phyloP scores from a whole-genome alignment of 2,888 invertebrate genomes.

The Scaptomyza caliginosa region DNA sequence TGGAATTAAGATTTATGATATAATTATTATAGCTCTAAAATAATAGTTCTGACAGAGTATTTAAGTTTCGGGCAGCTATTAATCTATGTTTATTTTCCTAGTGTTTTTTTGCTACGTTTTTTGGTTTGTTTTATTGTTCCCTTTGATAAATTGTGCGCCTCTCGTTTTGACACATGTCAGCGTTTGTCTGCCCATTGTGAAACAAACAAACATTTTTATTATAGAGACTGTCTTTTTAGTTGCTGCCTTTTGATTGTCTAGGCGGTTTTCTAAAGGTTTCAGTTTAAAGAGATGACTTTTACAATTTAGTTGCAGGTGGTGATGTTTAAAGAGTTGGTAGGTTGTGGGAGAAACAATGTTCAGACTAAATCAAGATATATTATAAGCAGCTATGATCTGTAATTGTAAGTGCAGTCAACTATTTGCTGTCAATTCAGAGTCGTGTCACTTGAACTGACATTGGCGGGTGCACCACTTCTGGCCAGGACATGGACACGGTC shows the following conservation, averaged over 20 bases:
- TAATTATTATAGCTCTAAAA: background rate
- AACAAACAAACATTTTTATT: constrained; percentile 19
- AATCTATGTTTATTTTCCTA: background rate
- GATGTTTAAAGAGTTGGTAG: background rate
- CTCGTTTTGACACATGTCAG: constrained; percentile 78
- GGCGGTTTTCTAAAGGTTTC: constrained; percentile 41
- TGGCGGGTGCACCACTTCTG: constrained; percentile 38
- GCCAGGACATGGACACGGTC: constrained; percentile 15
- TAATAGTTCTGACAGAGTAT: constrained; percentile 27
- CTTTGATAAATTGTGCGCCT: constrained; percentile 77
- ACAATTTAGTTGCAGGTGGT: background rate
- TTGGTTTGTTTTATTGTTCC: constrained; percentile 59
- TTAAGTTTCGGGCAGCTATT: background rate
- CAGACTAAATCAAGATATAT: too few relatives aligned
- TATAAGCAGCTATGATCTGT: constrained; percentile 2
- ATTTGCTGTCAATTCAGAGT: constrained; percentile 40
- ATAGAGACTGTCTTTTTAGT: constrained; percentile 38
- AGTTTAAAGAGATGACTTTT: background rate
- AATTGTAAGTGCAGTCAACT: constrained; percentile 39
- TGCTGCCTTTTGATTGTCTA: constrained; percentile 39
- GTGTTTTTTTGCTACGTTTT: constrained; percentile 43
- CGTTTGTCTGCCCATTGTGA: constrained; percentile 63
- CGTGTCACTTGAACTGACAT: constrained; percentile 50
- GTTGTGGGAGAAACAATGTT: background rate
- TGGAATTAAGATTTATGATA: background rate